Conservation (phyloP, 1,140 invertebrate genomes). For the Drosophila navojoa region DNA sequence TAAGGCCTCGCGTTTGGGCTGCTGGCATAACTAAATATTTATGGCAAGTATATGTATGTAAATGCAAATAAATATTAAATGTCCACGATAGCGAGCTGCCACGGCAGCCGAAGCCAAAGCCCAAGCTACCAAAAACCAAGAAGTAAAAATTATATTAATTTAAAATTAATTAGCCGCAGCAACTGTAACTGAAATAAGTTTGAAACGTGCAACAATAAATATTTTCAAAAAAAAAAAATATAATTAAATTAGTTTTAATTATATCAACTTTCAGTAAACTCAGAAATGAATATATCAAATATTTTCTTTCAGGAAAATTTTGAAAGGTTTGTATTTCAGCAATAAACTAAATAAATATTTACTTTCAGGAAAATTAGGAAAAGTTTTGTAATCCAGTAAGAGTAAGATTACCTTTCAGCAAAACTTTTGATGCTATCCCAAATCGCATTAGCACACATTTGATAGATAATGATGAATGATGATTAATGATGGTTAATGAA, state of each 20-base stretch:
- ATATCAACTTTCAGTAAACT: no score
- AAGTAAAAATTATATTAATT: slow-evolving; percentile 4
- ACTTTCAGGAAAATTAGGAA: no score
- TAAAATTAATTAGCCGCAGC: slow-evolving; percentile 10
- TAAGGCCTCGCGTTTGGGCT: slow-evolving; percentile 29
- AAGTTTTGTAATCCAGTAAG: no score
- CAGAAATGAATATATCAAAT: no score
- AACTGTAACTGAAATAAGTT: slow-evolving; percentile 69
- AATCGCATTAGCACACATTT: no score
- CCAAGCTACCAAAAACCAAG: slow-evolving; percentile 24
- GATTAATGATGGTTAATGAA: slow-evolving; percentile 27
- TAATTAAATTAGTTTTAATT: background rate
- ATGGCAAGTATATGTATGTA: slow-evolving; percentile 30
- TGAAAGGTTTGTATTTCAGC: no score
- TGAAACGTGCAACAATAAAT: slow-evolving; percentile 79
- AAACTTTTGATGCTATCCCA: no score
- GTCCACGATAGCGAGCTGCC: slow-evolving; percentile 26
- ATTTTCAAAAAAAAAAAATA: slow-evolving; percentile 67
- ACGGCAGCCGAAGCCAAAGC: slow-evolving; percentile 11
- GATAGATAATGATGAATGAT: background rate
- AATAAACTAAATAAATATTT: no score
- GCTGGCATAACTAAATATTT: slow-evolving; percentile 29
- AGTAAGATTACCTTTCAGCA: no score
- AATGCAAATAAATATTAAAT: slow-evolving; percentile 36
- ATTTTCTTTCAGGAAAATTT: no score